A percentile compares a stretch with the other conserved stretches of the same genome.
These are phyloP conservation scores for Probaryconus sp. DNA, from an alignment of 1,140 invertebrate species.

Conservation along the genomic window DNA sequence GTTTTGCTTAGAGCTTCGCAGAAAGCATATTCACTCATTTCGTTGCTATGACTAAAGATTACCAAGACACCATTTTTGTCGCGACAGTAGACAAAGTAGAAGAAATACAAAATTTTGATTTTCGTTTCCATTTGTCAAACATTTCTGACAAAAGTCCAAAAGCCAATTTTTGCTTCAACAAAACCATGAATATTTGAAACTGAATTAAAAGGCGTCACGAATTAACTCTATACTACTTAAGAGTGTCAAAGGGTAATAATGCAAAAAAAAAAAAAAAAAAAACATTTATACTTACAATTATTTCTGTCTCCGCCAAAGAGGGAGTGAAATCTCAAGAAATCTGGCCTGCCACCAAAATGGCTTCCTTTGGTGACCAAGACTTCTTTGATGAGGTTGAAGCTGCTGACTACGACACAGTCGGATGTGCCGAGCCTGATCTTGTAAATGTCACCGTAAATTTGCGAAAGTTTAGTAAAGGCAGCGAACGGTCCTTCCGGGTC, in stretches of 20 bases:
- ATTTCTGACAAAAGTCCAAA: too few species aligned
- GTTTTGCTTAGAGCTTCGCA: too few species aligned
- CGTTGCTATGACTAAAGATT: too few species aligned
- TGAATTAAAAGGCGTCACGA: neutral
- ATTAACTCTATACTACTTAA: neutral
- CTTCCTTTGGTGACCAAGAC: constrained; percentile 89
- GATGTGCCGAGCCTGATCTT: constrained; percentile 84
- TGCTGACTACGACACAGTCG: constrained; percentile 88
- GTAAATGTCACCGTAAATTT: constrained; percentile 87
- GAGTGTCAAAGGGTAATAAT: neutral
- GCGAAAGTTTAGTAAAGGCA: constrained; percentile 84
- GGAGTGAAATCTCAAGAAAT: constrained; percentile 86
- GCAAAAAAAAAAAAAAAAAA: constrained; percentile 7
- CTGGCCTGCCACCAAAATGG: constrained; percentile 88
- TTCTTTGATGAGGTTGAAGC: constrained; percentile 85
- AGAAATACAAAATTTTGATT: too few species aligned
- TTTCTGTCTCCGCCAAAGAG: constrained; percentile 87
- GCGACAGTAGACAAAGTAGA: too few species aligned
- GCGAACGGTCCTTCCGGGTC: constrained; percentile 84
- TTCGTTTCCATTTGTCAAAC: too few species aligned
- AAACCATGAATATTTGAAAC: too few species aligned
- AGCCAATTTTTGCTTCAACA: too few species aligned
- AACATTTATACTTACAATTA: constrained; percentile 83
- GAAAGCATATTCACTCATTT: too few species aligned
- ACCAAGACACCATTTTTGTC: too few species aligned